Conservation (phyloP, 2,113 vertebrate genomes). For the Myodes glareolus region DNA sequence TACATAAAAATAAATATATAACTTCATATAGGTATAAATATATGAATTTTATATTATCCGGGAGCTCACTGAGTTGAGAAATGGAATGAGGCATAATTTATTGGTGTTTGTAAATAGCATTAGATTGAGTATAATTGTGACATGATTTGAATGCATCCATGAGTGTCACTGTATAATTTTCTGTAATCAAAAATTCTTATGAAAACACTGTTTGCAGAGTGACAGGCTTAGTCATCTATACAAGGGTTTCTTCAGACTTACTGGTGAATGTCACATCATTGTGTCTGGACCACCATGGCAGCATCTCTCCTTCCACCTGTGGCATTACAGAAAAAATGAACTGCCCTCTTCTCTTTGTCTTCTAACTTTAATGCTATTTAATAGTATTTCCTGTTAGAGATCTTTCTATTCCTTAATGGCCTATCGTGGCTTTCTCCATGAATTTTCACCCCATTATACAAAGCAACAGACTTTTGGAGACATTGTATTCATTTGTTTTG, state of each 20-base stretch:
- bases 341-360: not conserved
- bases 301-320: not conserved
- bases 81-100: constrained; percentile 48
- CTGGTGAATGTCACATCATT: not conserved
- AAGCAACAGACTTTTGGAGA: not conserved
- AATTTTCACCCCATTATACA: not conserved
- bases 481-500: not conserved
- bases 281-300: not conserved
- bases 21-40: not conserved
- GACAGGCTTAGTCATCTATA: constrained; percentile 44
- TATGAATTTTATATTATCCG: constrained; percentile 57
- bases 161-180: constrained; percentile 68
- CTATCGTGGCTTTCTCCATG: not conserved
- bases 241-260: constrained; percentile 6
- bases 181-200: constrained; percentile 29
- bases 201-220: constrained; percentile 41
- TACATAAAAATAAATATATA: not conserved
- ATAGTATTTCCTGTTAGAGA: not conserved
- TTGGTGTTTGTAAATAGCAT: constrained; percentile 70
- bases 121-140: constrained; percentile 68
- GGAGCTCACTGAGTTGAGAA: constrained; percentile 40
- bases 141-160: constrained; percentile 67
- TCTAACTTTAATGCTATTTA: not conserved
- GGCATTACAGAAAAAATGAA: not conserved
- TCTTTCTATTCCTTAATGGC: not conserved